Evolutionary conservation across 2,888 invertebrate species (phyloP).

Genomic region (Agrochola litura): DNA sequence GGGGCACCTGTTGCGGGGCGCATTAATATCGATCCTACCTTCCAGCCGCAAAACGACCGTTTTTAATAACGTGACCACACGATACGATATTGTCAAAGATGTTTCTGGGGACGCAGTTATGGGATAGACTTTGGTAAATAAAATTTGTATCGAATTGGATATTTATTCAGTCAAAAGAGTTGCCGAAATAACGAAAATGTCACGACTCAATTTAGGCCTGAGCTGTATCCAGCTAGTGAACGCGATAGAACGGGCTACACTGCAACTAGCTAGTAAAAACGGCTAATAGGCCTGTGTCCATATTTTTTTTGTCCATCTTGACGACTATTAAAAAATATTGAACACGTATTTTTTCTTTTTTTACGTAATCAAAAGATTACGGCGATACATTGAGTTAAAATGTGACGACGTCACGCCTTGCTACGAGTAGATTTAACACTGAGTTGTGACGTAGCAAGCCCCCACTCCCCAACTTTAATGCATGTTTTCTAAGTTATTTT

Average conservation of each 20-base stretch:
- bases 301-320: too few relatives aligned
- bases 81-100: conserved; percentile 32
- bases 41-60: conserved; percentile 25
- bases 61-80: conserved; percentile 43
- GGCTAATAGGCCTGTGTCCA: too few relatives aligned
- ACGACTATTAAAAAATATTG: too few relatives aligned
- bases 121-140: not conserved
- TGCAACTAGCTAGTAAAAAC: not conserved
- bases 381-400: too few relatives aligned
- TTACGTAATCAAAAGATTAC: too few relatives aligned
- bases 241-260: not conserved
- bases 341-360: too few relatives aligned
- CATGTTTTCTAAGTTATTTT: too few relatives aligned
- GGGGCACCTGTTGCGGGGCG: conserved; percentile 72
- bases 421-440: too few relatives aligned
- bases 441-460: too few relatives aligned
- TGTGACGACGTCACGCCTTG: too few relatives aligned
- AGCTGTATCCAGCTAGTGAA: not conserved
- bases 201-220: not conserved
- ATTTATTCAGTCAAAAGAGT: not conserved
- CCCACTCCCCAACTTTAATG: too few relatives aligned
- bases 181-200: not conserved
- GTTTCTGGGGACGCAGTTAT: not conserved
- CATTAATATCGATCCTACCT: conserved; percentile 69
- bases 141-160: not conserved